Evolutionary conservation across 2,113 vertebrate genomes (phyloP).

Genomic region (Phainopepla nitens): DNA sequence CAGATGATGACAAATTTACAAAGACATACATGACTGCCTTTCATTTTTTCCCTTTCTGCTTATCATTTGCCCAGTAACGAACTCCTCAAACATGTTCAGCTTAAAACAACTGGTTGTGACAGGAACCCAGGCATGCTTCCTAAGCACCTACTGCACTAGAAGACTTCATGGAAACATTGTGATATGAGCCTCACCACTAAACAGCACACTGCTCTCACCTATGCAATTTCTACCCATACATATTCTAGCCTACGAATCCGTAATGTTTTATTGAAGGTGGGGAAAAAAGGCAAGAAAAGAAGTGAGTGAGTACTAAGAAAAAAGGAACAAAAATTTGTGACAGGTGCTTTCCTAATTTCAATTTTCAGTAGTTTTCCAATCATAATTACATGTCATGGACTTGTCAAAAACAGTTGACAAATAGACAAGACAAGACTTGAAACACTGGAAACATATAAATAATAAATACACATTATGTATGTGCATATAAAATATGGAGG

Average conservation of each 20-base stretch:
- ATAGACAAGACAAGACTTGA: constrained; percentile 53
- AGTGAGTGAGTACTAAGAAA: rapidly evolving
- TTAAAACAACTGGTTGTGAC: neutral
- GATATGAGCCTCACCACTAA: neutral
- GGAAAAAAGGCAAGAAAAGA: neutral
- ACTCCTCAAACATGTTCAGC: neutral
- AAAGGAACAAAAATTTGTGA: neutral
- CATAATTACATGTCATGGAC: neutral
- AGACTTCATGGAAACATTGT: neutral
- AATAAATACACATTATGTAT: constrained; percentile 14
- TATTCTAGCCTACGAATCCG: neutral
- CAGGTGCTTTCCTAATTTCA: neutral
- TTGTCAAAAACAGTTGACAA: constrained; percentile 53
- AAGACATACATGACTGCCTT: neutral
- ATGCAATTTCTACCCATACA: neutral
- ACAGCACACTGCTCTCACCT: neutral
- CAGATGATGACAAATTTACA: neutral
- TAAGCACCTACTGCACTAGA: neutral
- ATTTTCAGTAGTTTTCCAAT: neutral
- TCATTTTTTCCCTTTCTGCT: neutral
- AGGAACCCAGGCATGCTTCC: neutral
- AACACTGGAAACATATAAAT: constrained; percentile 51
- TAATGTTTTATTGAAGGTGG: neutral
- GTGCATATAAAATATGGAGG: constrained; percentile 4
- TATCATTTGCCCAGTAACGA: neutral